These are phyloP conservation scores for Eupsittula cactorum DNA, from an alignment of 2,113 vertebrate genomes.

Conservation along the genomic window DNA sequence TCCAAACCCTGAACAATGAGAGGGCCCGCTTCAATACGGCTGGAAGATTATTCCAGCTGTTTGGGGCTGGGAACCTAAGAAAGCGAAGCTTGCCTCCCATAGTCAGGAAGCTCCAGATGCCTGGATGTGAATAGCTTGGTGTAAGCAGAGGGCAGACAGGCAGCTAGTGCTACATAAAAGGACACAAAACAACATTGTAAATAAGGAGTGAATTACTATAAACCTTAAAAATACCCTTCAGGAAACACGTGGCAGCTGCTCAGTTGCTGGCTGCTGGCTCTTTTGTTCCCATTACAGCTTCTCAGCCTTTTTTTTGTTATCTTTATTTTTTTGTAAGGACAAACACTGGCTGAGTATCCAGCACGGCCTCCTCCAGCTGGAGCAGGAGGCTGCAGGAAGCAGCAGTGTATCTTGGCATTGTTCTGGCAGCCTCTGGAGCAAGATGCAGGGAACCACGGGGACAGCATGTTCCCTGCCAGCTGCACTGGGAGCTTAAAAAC, in stretches of 20 bases:
- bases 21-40: neutral
- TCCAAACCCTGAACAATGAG: neutral
- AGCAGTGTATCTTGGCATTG: neutral
- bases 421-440: neutral
- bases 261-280: neutral
- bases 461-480: conserved; percentile 46
- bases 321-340: neutral
- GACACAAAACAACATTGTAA: neutral
- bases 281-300: neutral
- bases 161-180: neutral
- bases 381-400: neutral
- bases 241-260: neutral
- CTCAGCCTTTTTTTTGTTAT: neutral
- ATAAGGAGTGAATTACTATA: neutral
- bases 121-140: neutral
- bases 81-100: neutral
- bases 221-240: conserved; percentile 16
- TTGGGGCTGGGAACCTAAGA: neutral
- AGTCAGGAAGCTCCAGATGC: neutral
- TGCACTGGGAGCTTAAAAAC: conserved; percentile 54
- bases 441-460: conserved; percentile 10
- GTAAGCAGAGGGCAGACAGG: conserved; percentile 26
- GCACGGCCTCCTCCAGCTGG: rapidly evolving
- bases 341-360: neutral
- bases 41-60: conserved; percentile 63